Evolutionary conservation across 1,140 invertebrate species (phyloP).

Genomic region (Medauroidea extradentata): DNA sequence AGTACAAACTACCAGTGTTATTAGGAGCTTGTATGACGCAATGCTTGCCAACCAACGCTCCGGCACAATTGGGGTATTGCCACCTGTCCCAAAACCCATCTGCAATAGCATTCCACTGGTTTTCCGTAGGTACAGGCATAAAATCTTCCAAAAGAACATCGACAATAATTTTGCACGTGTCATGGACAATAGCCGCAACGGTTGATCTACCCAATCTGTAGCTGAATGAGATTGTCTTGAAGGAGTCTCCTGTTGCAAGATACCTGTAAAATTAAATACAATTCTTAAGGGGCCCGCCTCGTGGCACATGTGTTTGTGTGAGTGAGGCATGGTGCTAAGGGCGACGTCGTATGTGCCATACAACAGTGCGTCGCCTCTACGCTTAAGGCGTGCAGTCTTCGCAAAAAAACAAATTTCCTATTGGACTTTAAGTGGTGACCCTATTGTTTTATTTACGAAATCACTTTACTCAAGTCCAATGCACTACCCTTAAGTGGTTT

Average conservation of each 20-base stretch:
- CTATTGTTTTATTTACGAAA: too few relatives aligned
- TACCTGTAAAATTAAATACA: constrained; percentile 21
- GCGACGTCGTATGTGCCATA: too few relatives aligned
- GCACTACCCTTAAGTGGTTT: too few relatives aligned
- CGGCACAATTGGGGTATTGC: constrained; percentile 45
- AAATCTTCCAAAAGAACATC: not conserved
- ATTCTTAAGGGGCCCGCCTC: too few relatives aligned
- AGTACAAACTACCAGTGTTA: constrained; percentile 32
- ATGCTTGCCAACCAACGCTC: constrained; percentile 41
- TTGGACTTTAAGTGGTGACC: too few relatives aligned
- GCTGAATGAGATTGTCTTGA: constrained; percentile 18
- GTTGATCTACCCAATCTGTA: constrained; percentile 27
- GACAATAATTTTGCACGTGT: constrained; percentile 22
- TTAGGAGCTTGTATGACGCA: constrained; percentile 26
- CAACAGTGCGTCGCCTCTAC: too few relatives aligned
- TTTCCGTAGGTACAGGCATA: constrained; percentile 17
- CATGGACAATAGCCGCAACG: constrained; percentile 22
- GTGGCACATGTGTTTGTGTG: too few relatives aligned
- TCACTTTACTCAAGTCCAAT: too few relatives aligned
- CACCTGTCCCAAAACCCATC: constrained; percentile 31
- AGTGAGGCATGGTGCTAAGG: too few relatives aligned
- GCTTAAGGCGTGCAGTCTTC: too few relatives aligned
- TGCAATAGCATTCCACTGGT: constrained; percentile 31
- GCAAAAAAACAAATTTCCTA: too few relatives aligned
- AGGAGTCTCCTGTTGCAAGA: constrained; percentile 19